Conservation (phyloP, 2,113 vertebrate genomes). For the Eublepharis macularius region DNA sequence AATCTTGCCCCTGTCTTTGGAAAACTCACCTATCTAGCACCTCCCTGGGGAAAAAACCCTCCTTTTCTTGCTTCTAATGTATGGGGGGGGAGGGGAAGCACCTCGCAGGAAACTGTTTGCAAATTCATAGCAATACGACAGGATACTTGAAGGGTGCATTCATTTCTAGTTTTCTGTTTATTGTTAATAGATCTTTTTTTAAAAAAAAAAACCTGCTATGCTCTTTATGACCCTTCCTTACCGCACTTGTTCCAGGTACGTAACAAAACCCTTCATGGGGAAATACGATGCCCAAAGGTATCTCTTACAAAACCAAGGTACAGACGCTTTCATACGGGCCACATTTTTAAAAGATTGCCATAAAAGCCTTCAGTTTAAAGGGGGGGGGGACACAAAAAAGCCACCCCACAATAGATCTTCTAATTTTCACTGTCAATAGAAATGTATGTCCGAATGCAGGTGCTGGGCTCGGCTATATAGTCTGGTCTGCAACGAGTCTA, state of each 20-base stretch:
- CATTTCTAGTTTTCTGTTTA: background rate
- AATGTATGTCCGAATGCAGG: slow-evolving; percentile 67
- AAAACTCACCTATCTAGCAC: background rate
- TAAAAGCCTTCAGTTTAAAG: slow-evolving; percentile 34
- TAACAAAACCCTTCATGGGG: slow-evolving; percentile 67
- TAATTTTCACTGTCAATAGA: slow-evolving; percentile 66
- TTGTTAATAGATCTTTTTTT: background rate
- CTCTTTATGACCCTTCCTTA: slow-evolving; percentile 55
- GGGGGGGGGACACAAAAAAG: slow-evolving; percentile 38
- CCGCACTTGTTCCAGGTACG: slow-evolving; percentile 37
- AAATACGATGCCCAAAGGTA: slow-evolving; percentile 51
- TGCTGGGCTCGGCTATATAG: slow-evolving; percentile 50
- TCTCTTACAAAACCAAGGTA: slow-evolving; percentile 62
- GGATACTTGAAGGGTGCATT: background rate
- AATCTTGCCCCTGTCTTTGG: background rate
- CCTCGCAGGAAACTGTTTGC: background rate
- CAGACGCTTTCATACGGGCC: slow-evolving; percentile 53
- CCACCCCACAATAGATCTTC: slow-evolving; percentile 56
- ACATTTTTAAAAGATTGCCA: slow-evolving; percentile 58
- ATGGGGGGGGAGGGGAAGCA: background rate
- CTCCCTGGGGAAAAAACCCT: background rate
- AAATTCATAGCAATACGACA: background rate
- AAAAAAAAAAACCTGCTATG: slow-evolving; percentile 3
- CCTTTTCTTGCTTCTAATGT: background rate
- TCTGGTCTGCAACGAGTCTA: slow-evolving; percentile 58